Base-by-base conservation (phyloP, 2,888 invertebrate species). In the Masnerella sp. region DNA sequence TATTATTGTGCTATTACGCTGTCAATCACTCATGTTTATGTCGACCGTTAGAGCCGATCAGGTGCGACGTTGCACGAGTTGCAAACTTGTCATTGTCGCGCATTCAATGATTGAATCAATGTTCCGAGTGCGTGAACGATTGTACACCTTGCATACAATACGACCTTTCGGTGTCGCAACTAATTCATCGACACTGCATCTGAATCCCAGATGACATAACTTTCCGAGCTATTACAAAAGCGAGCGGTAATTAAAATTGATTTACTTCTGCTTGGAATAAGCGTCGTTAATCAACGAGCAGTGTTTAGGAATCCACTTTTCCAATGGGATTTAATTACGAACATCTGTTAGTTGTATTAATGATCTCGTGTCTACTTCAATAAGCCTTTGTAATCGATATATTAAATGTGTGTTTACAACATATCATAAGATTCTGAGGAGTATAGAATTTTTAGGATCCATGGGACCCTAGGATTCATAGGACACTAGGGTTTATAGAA, bases 1-100 rank as follows among this genome's bases (percentile, higher is more conserved):
- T 56, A 62, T 70, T 70, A 62, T 70, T 47, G 32, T 56, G 18
- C 69, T 36, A 70, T 62, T 70, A 69, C 69, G 28, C 61, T 56
- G 69, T 70, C 61, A 62, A 62, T 70, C 69, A 62, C 52, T 30
- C 12, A 42, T 12, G 61, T 69, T 61, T 69, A 54, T 54, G 47
- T 40, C 36, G 30, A 45, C 12, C 54, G 62, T 56, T 62, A 49
- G 28, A 22, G 14, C 18, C 47, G 62, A 49, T 70, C 69, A 70
- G 56, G 54, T 62, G 62, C 54, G 42, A 59, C 62, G 34, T 40
- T 40, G 56, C 45, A n/a, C 54, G 14, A 30, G 61, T 34, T 56
- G 38, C 54, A 62, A 62, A 70, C 69, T 62, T 61, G 62, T 70
- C 69, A 49, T 70, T 70, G 62, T 62, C 54, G 36, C 34, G 34